Conservation (phyloP, 2,113 vertebrate species). For the Scomber scombrus region DNA sequence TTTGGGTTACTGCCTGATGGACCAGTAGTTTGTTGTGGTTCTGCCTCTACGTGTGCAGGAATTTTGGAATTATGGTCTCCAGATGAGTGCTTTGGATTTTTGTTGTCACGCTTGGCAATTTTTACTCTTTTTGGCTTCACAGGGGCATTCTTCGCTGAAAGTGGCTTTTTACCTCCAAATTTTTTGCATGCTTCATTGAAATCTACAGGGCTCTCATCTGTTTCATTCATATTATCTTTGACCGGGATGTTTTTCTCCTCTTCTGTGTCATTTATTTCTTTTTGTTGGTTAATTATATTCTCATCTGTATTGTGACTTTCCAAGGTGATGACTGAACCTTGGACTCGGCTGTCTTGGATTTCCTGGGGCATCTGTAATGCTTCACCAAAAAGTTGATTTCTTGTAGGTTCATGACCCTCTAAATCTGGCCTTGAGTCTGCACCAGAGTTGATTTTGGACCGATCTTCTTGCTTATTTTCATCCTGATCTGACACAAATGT, state of each 20-base stretch:
- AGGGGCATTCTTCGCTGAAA: constrained; percentile 59
- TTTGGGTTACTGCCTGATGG: background rate
- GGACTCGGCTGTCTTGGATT: constrained; percentile 8
- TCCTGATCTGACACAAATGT: constrained; percentile 19
- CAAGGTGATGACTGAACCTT: background rate
- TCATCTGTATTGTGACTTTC: background rate
- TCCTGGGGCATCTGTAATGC: background rate
- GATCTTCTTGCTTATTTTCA: constrained; percentile 26
- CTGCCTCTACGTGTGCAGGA: background rate
- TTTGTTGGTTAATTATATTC: background rate
- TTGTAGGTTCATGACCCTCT: background rate
- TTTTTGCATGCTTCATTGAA: constrained; percentile 70
- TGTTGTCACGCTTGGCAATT: constrained; percentile 53
- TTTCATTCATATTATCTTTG: constrained; percentile 34
- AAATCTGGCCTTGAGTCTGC: background rate
- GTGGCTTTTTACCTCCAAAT: constrained; percentile 68
- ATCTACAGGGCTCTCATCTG: constrained; percentile 56
- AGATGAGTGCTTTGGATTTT: constrained; percentile 20
- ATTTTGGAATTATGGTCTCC: constrained; percentile 3
- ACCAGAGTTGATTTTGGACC: constrained; percentile 7
- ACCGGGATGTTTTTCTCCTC: constrained; percentile 11
- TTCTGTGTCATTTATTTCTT: background rate
- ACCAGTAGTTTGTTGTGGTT: constrained; percentile 16
- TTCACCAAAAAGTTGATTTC: constrained; percentile 9
- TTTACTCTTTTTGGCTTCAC: constrained; percentile 81